Percentiles rank a stretch among this genome's conserved stretches.
phyloP scores from a whole-genome alignment of 2,113 vertebrate species.

The Amia ocellicauda region DNA sequence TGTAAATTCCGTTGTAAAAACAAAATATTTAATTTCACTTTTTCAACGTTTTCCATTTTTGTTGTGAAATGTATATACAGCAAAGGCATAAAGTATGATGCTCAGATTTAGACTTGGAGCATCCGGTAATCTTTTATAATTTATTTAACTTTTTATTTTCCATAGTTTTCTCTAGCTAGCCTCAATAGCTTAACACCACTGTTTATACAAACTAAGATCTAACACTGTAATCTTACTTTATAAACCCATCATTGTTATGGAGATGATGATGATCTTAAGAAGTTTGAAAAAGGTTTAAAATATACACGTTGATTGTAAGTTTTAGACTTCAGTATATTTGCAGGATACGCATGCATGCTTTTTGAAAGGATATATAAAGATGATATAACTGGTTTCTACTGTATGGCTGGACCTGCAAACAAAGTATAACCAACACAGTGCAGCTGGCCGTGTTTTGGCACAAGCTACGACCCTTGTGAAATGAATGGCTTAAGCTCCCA shows the following conservation, averaged over 20 bases:
- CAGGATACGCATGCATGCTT: background rate
- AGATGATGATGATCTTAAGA: too few relatives aligned
- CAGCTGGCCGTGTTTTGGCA: background rate
- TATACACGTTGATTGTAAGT: too few relatives aligned
- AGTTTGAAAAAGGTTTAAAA: too few relatives aligned
- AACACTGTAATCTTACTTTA: constrained; percentile 7
- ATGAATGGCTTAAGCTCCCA: background rate
- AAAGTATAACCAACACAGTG: background rate
- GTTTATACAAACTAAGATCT: background rate
- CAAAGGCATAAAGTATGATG: background rate
- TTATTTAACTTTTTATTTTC: background rate
- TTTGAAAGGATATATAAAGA: too few relatives aligned
- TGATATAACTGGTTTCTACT: background rate
- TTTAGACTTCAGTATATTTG: too few relatives aligned
- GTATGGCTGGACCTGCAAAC: background rate
- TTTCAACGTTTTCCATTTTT: background rate
- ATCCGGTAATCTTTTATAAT: background rate
- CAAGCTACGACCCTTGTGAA: background rate
- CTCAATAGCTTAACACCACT: background rate
- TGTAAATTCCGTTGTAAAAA: constrained; percentile 10
- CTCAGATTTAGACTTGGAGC: background rate
- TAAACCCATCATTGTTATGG: background rate
- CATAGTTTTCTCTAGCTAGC: background rate
- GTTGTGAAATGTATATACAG: background rate
- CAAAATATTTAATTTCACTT: constrained; percentile 2